Percentiles rank a stretch among this genome's conserved stretches.
These are phyloP conservation scores for Hirudo medicinalis DNA, from an alignment of 1,140 invertebrate species.

Conservation along the genomic window DNA sequence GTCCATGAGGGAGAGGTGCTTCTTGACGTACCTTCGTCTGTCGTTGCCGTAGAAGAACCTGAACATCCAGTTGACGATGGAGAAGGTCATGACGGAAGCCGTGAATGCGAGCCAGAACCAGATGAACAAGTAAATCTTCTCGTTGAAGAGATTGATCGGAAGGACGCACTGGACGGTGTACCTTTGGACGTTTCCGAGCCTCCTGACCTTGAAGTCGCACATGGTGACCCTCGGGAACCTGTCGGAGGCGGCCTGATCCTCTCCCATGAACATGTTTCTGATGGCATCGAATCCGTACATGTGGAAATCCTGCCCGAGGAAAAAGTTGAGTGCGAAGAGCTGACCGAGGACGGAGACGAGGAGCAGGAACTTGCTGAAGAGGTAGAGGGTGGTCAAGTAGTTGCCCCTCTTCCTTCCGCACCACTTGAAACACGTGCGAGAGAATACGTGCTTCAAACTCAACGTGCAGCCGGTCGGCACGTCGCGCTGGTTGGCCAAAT, in stretches of 20 bases:
- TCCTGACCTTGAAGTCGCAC: constrained; percentile 40
- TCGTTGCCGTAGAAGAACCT: constrained; percentile 25
- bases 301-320: constrained; percentile 43
- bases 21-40: constrained; percentile 24
- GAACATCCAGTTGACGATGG: constrained; percentile 39
- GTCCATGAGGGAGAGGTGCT: constrained; percentile 24
- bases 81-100: constrained; percentile 31
- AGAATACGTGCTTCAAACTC: constrained; percentile 24
- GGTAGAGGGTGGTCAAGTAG: constrained; percentile 43
- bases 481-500: constrained; percentile 19
- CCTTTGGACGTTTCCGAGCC: constrained; percentile 39
- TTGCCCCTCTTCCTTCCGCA: constrained; percentile 43
- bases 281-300: constrained; percentile 44
- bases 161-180: constrained; percentile 39
- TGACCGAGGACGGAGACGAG: constrained; percentile 44
- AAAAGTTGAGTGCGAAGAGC: constrained; percentile 44
- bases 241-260: constrained; percentile 34
- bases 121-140: constrained; percentile 26
- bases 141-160: constrained; percentile 28
- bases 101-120: constrained; percentile 26
- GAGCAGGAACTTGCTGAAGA: constrained; percentile 44
- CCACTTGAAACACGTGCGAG: constrained; percentile 31
- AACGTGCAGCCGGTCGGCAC: constrained; percentile 22
- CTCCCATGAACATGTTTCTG: constrained; percentile 32
- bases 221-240: constrained; percentile 44